Evolutionary conservation across 2,113 vertebrate genomes (phyloP).

Genomic region (Phoxinus phoxinus): DNA sequence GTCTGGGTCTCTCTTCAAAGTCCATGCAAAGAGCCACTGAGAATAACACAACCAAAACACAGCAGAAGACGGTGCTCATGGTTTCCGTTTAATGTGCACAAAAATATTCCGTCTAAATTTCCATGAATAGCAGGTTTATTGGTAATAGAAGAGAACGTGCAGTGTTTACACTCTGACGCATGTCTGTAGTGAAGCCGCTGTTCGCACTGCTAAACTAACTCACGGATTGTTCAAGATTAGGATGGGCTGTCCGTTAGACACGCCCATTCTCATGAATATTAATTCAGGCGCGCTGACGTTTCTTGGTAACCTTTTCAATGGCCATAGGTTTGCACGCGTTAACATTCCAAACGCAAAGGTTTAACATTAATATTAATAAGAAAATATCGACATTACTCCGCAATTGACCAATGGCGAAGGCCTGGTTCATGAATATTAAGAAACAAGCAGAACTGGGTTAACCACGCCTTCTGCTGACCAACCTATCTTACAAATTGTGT

Average conservation of each 20-base stretch:
- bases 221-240: slow-evolving; percentile 27
- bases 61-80: slow-evolving; percentile 67
- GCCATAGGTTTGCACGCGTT: background rate
- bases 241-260: background rate
- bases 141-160: background rate
- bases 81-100: slow-evolving; percentile 36
- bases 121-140: slow-evolving; percentile 4
- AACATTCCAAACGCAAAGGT: background rate
- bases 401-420: background rate
- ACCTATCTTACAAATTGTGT: background rate
- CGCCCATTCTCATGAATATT: slow-evolving; percentile 42
- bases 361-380: background rate
- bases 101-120: background rate
- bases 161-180: slow-evolving; percentile 24
- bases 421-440: background rate
- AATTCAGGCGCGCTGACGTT: background rate
- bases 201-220: background rate
- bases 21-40: slow-evolving; percentile 62
- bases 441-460: slow-evolving; percentile 6
- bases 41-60: slow-evolving; percentile 58
- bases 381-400: background rate
- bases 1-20: slow-evolving; percentile 56
- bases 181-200: slow-evolving; percentile 14
- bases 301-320: background rate
- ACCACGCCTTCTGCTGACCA: slow-evolving; percentile 29